Base-by-base conservation (phyloP, 2,888 invertebrate species). In the Harpalus rufipes region DNA sequence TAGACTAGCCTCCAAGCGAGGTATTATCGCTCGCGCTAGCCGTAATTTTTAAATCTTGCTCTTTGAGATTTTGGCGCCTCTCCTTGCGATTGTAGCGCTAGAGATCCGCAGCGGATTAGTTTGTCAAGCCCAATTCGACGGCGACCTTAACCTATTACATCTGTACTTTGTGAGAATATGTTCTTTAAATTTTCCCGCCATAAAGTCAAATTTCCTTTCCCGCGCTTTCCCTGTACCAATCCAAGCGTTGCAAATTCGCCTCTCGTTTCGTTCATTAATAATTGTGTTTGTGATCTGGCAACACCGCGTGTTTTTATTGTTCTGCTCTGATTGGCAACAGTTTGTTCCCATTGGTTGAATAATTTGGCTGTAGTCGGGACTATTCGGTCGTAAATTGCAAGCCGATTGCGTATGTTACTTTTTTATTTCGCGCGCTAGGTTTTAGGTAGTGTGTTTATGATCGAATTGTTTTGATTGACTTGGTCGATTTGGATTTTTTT, bases 271-370 rank as follows among this genome's bases (percentile, higher is more conserved):
- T 58, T 78, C 78, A 78, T 78, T 78, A 78, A 58, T 78, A 78
- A 78, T 58, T 78, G 78, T 58, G 58, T 78, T 78, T 78, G 78
- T 58, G 78, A 32, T 78, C 18, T 32, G 25, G 56, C 58, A 58
- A 78, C 78, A 21, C 58, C 14, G 56, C 41, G 58, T 63, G 51
- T 59, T 39, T 79, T 80, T 63, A 41, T 61, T 80, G 61, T 80
- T 81, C 81, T 61, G 51, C 63, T 65, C 41, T 61, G 81, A 65
- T 81, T 65, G 81, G 18, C 65, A 61, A 12, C 63, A 14, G 61
- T 81, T 81, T 81, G 65, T 80, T 81, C 41, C 81, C 41, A 63
- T 81, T 81, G 65, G 81, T 6, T 41, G 65, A 65, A 44, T 81
- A 81, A 65, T 81, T 65, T 61, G 51, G 39, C 32, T 79, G 25